A percentile compares a stretch with the other conserved stretches of the same genome.
Conservation (phyloP, 2,797 vertebrate species). For the Simalia tracyae region DNA sequence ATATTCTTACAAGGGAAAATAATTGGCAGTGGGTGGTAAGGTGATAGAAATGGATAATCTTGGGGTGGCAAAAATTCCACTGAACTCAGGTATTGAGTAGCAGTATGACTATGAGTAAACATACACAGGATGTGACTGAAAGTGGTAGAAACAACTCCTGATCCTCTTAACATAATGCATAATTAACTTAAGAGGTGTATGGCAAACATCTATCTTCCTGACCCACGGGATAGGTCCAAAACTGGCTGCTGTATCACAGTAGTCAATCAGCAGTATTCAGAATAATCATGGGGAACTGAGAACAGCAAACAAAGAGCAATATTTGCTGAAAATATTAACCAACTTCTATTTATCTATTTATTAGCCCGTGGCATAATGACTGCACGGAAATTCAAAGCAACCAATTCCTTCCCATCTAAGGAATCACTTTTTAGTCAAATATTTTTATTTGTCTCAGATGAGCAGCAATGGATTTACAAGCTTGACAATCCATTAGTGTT, state of each 20-base stretch:
- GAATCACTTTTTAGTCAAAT: neutral
- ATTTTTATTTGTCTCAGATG: neutral
- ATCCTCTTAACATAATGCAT: neutral
- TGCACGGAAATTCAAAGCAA: neutral
- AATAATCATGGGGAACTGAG: neutral
- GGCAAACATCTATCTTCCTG: neutral
- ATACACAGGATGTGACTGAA: neutral
- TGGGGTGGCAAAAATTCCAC: neutral
- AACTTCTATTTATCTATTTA: neutral
- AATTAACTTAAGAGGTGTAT: neutral
- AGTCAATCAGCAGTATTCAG: neutral
- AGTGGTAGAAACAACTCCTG: neutral
- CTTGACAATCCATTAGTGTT: neutral
- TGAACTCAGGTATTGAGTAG: neutral
- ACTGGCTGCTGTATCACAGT: neutral
- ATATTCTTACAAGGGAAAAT: neutral
- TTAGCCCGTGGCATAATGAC: neutral
- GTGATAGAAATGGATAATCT: rapidly evolving
- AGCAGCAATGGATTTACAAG: neutral
- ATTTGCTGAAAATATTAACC: neutral
- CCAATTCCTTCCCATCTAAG: neutral
- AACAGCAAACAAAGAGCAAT: neutral
- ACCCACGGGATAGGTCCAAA: neutral
- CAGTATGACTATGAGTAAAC: neutral
- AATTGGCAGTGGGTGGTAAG: rapidly evolving